phyloP scores from a whole-genome alignment of 2,797 vertebrate species.

The Paratrypauchen microcephalus region DNA sequence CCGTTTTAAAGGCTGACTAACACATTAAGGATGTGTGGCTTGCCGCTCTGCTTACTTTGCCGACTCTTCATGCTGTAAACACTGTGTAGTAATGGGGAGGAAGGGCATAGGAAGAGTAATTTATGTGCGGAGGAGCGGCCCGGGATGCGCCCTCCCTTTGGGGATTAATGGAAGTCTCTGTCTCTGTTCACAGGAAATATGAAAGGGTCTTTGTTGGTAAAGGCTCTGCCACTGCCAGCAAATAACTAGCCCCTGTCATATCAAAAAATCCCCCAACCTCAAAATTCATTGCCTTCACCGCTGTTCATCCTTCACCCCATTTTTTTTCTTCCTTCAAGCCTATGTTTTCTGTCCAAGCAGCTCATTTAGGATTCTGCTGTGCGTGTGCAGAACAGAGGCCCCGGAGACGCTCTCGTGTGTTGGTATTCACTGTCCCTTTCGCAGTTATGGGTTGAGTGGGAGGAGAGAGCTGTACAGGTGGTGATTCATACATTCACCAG shows the following conservation, averaged over 20 bases:
- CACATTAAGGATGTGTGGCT: conserved; percentile 73
- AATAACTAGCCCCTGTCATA: conserved; percentile 78
- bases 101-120: conserved; percentile 74
- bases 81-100: conserved; percentile 66
- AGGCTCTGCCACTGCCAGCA: conserved; percentile 74
- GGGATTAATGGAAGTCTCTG: conserved; percentile 79
- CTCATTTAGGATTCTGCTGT: conserved; percentile 70
- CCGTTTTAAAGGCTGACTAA: conserved; percentile 73
- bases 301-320: conserved; percentile 71
- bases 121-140: conserved; percentile 75
- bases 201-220: conserved; percentile 80
- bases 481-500: conserved; percentile 52
- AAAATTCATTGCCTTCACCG: conserved; percentile 73
- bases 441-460: conserved; percentile 41
- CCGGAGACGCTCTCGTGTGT: conserved; percentile 62
- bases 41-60: conserved; percentile 46
- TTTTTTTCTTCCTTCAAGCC: conserved; percentile 39
- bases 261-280: conserved; percentile 71
- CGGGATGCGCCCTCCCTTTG: conserved; percentile 71
- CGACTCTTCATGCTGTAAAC: conserved; percentile 64
- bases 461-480: conserved; percentile 46
- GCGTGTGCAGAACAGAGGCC: conserved; percentile 56
- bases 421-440: conserved; percentile 71
- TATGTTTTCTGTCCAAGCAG: conserved; percentile 72
- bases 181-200: conserved; percentile 79